These are phyloP conservation scores for Oceanites oceanicus DNA, from an alignment of 2,113 vertebrate genomes.

Conservation along the genomic window DNA sequence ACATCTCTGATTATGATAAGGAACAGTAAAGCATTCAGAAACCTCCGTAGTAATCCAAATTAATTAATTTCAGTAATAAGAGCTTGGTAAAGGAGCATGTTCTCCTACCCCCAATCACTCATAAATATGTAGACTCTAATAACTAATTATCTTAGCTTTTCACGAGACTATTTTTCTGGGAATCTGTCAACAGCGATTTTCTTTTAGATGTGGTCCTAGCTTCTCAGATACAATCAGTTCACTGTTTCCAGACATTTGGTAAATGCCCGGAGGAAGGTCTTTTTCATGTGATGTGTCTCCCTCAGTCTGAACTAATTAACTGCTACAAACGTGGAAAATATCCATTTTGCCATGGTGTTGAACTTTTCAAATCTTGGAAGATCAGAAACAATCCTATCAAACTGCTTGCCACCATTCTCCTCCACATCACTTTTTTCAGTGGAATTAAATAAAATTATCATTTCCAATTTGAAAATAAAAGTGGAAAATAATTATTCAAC, in stretches of 20 bases:
- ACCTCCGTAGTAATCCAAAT: not conserved
- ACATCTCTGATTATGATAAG: not conserved
- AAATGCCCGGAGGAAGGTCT: not conserved
- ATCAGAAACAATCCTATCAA: slow-evolving; percentile 1
- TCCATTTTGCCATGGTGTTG: not conserved
- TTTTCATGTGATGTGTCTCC: not conserved
- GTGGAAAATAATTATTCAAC: not conserved
- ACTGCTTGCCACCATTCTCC: not conserved
- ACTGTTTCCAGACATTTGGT: not conserved
- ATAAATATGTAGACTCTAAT: slow-evolving; percentile 18
- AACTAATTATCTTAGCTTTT: slow-evolving; percentile 44
- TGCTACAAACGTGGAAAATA: slow-evolving; percentile 4
- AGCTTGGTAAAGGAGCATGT: not conserved
- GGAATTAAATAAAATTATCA: not conserved
- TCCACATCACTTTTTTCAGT: not conserved
- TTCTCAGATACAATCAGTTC: not conserved
- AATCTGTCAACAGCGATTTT: slow-evolving; percentile 26
- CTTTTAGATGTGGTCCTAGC: not conserved
- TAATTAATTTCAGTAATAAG: slow-evolving; percentile 21
- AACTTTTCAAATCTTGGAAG: slow-evolving; percentile 10
- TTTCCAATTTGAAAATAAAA: slow-evolving; percentile 28
- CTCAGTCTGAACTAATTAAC: slow-evolving; percentile 28
- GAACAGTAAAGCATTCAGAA: slow-evolving; percentile 16
- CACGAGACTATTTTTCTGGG: slow-evolving; percentile 27
- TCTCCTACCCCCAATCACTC: not conserved